Base-by-base conservation (phyloP, 2,797 vertebrate species). In the Leuciscus waleckii region DNA sequence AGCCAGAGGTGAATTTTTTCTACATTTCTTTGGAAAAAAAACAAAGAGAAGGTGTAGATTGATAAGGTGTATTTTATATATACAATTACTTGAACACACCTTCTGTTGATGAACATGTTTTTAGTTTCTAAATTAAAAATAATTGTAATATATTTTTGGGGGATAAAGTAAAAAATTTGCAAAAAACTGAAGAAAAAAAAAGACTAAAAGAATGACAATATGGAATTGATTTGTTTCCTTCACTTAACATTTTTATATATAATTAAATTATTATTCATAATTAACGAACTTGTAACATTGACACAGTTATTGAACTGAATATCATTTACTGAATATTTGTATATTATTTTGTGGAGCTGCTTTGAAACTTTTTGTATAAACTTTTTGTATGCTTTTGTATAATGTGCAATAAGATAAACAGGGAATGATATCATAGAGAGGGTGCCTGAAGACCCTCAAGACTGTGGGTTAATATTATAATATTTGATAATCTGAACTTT, bases 1-100 rank as follows among this genome's bases (percentile, higher is more conserved):
- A 84, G 43, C 84, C 88, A 91, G 79, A 90, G 82, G 87, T 87
- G 85, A 17, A 56, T 75, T 81, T 81, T 80, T 82, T 19, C 63
- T 61, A 68, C 54, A 56, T 83, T 85, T 69, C 67, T 73, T 58
- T 81, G 14, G 16, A 49, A 70, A 89, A 29, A 74, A 35, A 65
- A 65, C 29, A 32, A 77, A 78, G 14, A 69, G 58, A 54, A 26
- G n/a, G 23, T 35, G 54, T 58, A 77, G 21, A 77, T 58, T 16
- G 7, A n/a, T 39, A 23, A 46, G 17, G 9, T 78, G 37, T 39
- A 37, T 19, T 4, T 80, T 35, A 23, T 49, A 32, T 4, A 32
- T 79, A 26, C 37, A 61, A 63, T 41, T 26, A 79, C 41, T 26
- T 79, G 46, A 49, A 49, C 5, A 49, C 46, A 49, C 16, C 46